Conservation (phyloP, 2,113 vertebrate species). For the Leucopsar rothschildi region DNA sequence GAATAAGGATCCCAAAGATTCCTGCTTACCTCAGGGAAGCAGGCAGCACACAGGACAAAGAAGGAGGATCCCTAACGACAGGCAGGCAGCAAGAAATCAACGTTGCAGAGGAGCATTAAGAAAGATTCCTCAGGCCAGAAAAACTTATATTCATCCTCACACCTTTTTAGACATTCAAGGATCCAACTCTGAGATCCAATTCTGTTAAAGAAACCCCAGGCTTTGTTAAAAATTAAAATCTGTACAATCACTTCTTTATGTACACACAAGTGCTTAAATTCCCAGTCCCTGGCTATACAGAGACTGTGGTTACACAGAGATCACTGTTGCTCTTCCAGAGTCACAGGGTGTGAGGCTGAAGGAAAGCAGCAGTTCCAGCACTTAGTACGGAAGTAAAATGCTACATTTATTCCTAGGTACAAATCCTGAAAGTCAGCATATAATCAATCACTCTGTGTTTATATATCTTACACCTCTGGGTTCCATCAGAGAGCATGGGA, state of each 20-base stretch:
- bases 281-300: not conserved
- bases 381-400: not conserved
- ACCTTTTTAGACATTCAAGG: not conserved
- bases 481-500: not conserved
- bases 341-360: not conserved
- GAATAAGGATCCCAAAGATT: not conserved
- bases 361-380: slow-evolving; percentile 13
- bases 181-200: not conserved
- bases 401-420: slow-evolving; percentile 44
- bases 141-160: not conserved
- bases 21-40: not conserved
- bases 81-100: not conserved
- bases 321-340: not conserved
- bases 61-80: not conserved
- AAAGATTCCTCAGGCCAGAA: not conserved
- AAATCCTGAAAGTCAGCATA: slow-evolving; percentile 41
- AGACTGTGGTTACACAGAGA: not conserved
- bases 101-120: not conserved
- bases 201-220: not conserved
- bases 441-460: slow-evolving; percentile 39
- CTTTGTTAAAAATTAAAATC: not conserved
- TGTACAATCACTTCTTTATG: not conserved
- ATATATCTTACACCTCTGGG: slow-evolving; percentile 49
- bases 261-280: not conserved
- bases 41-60: not conserved